Conservation (phyloP, 2,113 vertebrate genomes). For the Rostratula benghalensis region DNA sequence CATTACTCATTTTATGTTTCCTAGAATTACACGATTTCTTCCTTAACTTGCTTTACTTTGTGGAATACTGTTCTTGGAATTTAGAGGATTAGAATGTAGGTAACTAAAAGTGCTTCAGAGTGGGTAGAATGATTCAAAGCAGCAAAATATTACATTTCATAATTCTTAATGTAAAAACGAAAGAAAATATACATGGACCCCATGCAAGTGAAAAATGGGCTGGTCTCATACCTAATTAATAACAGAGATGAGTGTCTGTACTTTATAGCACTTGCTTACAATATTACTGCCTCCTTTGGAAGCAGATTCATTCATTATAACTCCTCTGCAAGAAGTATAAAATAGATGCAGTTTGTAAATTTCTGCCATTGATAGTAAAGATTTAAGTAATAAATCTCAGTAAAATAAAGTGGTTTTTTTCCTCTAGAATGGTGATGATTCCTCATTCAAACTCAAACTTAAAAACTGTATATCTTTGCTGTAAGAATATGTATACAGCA, state of each 20-base stretch:
- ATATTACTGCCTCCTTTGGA: background rate
- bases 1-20: constrained; percentile 2
- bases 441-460: background rate
- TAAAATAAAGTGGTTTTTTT: background rate
- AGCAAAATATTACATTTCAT: background rate
- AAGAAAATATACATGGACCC: background rate
- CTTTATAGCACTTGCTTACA: background rate
- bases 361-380: background rate
- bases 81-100: background rate
- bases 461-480: background rate
- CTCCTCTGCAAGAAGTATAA: background rate
- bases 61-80: background rate
- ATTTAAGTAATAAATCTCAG: background rate
- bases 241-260: background rate
- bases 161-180: background rate
- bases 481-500: background rate
- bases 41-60: background rate
- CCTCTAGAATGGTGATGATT: background rate
- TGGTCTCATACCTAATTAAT: background rate
- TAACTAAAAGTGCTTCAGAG: background rate
- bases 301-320: background rate
- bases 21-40: constrained; percentile 1
- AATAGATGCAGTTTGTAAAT: background rate
- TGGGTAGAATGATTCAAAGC: background rate
- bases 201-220: background rate